Evolutionary conservation across 1,140 invertebrate species (phyloP).

Genomic region (Brachionus calyciflorus): DNA sequence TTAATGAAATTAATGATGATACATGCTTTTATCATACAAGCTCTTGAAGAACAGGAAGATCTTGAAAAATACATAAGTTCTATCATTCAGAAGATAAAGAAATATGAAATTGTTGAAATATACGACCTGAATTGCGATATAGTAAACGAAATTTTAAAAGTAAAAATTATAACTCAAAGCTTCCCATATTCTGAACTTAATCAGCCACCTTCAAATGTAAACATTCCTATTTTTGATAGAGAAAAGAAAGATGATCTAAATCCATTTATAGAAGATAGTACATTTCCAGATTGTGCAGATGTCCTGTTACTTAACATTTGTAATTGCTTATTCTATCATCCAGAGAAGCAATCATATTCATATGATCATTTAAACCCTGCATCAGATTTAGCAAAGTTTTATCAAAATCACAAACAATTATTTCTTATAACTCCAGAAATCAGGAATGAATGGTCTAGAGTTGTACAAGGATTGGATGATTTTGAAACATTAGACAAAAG

Average conservation of each 20-base stretch:
- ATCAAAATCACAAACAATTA: not conserved
- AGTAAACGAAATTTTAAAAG: not conserved
- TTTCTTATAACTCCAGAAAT: conserved; percentile 5
- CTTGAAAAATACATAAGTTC: not conserved
- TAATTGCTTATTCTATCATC: conserved; percentile 31
- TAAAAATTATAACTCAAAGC: not conserved
- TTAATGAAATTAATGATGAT: conserved; percentile 11
- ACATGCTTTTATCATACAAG: not conserved
- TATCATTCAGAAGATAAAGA: not conserved
- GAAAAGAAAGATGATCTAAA: not conserved
- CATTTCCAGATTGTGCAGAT: conserved; percentile 44
- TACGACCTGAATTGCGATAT: not conserved
- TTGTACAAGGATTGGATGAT: conserved; percentile 26
- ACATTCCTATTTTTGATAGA: conserved; percentile 42
- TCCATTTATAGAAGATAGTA: not conserved
- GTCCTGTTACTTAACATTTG: conserved; percentile 37
- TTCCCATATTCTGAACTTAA: conserved; percentile 34
- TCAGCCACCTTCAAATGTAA: conserved; percentile 20
- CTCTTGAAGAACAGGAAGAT: not conserved
- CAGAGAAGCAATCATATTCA: conserved; percentile 25
- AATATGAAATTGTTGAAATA: conserved; percentile 12
- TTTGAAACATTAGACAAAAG: not conserved
- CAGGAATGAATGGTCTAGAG: conserved; percentile 43
- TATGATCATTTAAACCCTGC: not conserved
- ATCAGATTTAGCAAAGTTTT: conserved; percentile 10